These are phyloP conservation scores for Palythoa grandis DNA, from an alignment of 92 coral and sea anemone species.

Conservation along the genomic window DNA sequence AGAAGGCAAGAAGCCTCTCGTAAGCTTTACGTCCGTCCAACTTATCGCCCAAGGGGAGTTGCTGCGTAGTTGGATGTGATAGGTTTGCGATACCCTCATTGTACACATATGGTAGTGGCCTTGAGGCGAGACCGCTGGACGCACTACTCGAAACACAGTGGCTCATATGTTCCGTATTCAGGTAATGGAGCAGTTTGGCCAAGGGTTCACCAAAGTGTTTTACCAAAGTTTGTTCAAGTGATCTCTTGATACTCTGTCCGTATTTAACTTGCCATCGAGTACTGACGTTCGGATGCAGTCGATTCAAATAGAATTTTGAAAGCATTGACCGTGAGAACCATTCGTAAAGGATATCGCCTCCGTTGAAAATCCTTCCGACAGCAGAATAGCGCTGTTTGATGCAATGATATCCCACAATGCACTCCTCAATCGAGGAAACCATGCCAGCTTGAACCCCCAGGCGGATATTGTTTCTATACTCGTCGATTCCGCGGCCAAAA, in stretches of 20 bases:
- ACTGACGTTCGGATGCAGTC: conserved; percentile 40
- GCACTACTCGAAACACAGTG: conserved; percentile 89
- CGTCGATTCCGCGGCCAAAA: conserved; percentile 67
- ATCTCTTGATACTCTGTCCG: conserved; percentile 39
- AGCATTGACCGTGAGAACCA: conserved; percentile 42
- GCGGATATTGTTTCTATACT: conserved; percentile 65
- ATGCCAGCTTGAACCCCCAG: conserved; percentile 85
- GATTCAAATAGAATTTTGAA: neutral
- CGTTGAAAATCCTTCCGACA: conserved; percentile 50
- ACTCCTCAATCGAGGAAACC: conserved; percentile 84
- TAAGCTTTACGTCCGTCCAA: conserved; percentile 73
- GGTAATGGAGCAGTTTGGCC: conserved; percentile 67
- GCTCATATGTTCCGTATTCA: conserved; percentile 69
- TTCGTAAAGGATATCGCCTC: conserved; percentile 52
- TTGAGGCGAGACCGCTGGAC: conserved; percentile 89
- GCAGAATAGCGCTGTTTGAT: conserved; percentile 47
- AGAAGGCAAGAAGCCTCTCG: conserved; percentile 69
- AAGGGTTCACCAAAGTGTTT: conserved; percentile 67
- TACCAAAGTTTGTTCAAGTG: conserved; percentile 56
- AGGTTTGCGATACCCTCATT: conserved; percentile 63
- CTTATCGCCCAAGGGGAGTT: conserved; percentile 75
- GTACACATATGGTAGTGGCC: conserved; percentile 81
- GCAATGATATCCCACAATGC: conserved; percentile 78
- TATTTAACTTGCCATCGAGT: conserved; percentile 59
- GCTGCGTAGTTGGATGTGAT: conserved; percentile 72